Evolutionary conservation across 2,888 invertebrate genomes (phyloP).

Genomic region (Trachelus troglodyta): DNA sequence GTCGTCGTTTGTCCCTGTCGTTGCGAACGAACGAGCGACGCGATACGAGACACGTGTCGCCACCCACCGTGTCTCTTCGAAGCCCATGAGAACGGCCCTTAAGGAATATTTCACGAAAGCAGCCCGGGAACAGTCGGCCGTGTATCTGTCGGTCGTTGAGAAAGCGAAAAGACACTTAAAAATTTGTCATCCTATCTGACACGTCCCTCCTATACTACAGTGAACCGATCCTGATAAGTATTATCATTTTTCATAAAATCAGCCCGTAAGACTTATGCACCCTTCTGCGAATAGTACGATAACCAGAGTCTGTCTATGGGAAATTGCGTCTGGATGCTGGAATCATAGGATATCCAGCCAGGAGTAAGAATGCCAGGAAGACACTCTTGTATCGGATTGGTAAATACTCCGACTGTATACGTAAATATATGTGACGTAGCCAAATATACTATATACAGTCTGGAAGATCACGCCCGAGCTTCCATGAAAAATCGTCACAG

Average conservation of each 20-base stretch:
- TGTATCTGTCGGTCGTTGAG: background rate
- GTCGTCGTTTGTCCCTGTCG: background rate
- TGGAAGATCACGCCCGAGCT: background rate
- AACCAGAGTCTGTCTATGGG: background rate
- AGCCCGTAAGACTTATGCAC: background rate
- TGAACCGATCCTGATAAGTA: background rate
- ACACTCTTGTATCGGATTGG: background rate
- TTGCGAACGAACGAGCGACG: constrained; percentile 15
- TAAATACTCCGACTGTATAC: background rate
- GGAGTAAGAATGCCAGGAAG: background rate
- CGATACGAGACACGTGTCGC: constrained; percentile 20
- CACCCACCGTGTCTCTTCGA: background rate
- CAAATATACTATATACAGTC: background rate
- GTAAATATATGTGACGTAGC: background rate
- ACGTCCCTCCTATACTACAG: background rate
- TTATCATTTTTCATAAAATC: background rate
- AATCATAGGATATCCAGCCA: background rate
- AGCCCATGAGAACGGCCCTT: background rate
- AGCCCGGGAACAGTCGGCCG: background rate
- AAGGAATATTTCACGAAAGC: background rate
- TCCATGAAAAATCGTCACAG: background rate
- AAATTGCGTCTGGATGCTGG: background rate
- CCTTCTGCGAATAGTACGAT: background rate
- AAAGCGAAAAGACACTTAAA: background rate
- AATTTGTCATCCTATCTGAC: background rate